Percentiles rank a stretch among this genome's conserved stretches.
Conservation (phyloP, 2,888 invertebrate species). For the Alloplasta piceator region DNA sequence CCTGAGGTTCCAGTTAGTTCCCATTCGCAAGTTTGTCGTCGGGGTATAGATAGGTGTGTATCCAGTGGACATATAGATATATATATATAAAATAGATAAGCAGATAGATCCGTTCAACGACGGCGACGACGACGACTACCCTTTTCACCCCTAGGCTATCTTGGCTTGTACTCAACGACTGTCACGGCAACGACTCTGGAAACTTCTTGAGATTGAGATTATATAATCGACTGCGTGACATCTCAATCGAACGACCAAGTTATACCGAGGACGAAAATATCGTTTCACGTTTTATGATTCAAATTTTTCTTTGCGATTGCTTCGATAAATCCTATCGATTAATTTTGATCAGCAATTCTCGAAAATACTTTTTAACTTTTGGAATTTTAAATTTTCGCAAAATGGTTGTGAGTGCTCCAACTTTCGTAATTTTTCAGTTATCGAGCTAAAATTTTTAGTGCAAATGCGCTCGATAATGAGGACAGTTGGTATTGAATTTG, state of each 20-base stretch:
- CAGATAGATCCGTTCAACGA: not conserved
- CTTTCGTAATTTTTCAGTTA: too few relatives aligned
- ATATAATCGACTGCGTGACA: too few relatives aligned
- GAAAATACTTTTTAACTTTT: too few relatives aligned
- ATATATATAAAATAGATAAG: constrained; percentile 17
- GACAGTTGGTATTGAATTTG: too few relatives aligned
- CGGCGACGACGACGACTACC: constrained; percentile 20
- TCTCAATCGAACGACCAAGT: too few relatives aligned
- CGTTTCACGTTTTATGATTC: not conserved
- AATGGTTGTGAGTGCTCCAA: too few relatives aligned
- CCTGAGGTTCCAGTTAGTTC: constrained; percentile 77
- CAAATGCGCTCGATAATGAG: too few relatives aligned
- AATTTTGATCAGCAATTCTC: too few relatives aligned
- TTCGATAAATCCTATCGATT: constrained; percentile 11
- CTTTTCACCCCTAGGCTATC: not conserved
- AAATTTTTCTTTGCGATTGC: not conserved
- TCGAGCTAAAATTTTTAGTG: too few relatives aligned
- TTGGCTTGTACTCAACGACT: not conserved
- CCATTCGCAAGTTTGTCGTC: constrained; percentile 67
- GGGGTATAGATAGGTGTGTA: constrained; percentile 9
- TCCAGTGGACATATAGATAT: not conserved
- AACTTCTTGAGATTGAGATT: constrained; percentile 40
- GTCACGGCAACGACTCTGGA: constrained; percentile 5
- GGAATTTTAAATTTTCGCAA: too few relatives aligned
- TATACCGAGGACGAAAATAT: constrained; percentile 5